phyloP scores from a whole-genome alignment of 2,113 vertebrate genomes.

The Sturnira hondurensis region DNA sequence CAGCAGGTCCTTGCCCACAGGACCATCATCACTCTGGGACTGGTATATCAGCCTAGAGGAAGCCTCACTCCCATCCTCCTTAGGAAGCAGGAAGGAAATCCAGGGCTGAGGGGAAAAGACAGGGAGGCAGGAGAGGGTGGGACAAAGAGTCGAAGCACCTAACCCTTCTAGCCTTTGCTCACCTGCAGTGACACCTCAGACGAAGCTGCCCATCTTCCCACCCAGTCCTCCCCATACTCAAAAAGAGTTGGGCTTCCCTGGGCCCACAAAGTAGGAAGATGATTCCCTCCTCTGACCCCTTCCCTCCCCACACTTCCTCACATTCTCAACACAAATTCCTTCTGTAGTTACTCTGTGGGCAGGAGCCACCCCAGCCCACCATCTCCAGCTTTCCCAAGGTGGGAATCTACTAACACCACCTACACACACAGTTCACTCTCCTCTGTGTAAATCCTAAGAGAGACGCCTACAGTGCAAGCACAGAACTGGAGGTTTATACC shows the following conservation, averaged over 20 bases:
- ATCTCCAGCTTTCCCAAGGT: neutral
- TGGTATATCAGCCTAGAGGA: neutral
- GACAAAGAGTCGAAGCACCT: neutral
- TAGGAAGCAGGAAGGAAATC: neutral
- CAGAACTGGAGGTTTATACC: neutral
- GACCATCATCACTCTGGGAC: neutral
- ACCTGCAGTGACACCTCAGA: neutral
- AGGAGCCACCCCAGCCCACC: neutral
- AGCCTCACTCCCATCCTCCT: neutral
- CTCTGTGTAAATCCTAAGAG: neutral
- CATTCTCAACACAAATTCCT: neutral
- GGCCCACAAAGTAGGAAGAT: neutral
- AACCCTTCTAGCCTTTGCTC: neutral
- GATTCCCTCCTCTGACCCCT: neutral
- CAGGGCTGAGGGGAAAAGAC: neutral
- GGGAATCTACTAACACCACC: neutral
- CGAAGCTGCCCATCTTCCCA: neutral
- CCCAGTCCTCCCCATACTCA: neutral
- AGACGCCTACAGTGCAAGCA: fast-evolving
- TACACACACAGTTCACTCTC: fast-evolving
- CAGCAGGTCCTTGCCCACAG: too few species aligned
- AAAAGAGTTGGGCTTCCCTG: neutral
- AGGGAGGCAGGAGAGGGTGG: neutral
- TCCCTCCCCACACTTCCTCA: neutral
- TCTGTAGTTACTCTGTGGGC: neutral